Percentiles rank a stretch among this genome's conserved stretches.
Conservation (phyloP, 1,140 invertebrate species). For the Rhyzopertha dominica region DNA sequence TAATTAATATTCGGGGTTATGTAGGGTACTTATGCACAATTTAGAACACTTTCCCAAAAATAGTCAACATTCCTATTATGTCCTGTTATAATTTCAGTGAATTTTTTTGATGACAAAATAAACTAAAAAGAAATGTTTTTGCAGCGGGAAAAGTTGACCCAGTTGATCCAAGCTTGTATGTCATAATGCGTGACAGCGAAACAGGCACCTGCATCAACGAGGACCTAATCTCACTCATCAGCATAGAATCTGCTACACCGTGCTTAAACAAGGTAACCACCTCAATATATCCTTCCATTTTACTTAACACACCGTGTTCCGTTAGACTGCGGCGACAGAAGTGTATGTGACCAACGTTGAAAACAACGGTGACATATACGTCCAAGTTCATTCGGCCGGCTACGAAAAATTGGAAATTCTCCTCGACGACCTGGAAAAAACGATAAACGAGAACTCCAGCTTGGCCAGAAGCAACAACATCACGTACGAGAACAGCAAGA, state of each 20-base stretch:
- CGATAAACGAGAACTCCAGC: slow-evolving; percentile 24
- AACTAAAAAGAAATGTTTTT: not conserved
- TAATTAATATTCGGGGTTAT: no score
- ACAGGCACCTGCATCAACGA: slow-evolving; percentile 31
- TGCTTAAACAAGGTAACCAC: slow-evolving; percentile 34
- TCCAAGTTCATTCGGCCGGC: slow-evolving; percentile 46
- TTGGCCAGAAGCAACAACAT: slow-evolving; percentile 9
- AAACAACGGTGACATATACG: slow-evolving; percentile 45
- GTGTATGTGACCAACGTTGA: slow-evolving; percentile 47
- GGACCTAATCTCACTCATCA: slow-evolving; percentile 29
- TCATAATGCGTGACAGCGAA: slow-evolving; percentile 37
- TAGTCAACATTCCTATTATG: no score
- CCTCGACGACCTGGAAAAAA: slow-evolving; percentile 29
- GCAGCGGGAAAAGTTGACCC: slow-evolving; percentile 6
- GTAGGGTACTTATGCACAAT: no score
- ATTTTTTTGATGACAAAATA: slow-evolving; percentile 14
- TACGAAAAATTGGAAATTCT: slow-evolving; percentile 39
- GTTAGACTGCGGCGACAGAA: slow-evolving; percentile 38
- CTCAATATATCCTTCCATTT: not conserved
- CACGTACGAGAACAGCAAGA: slow-evolving; percentile 21
- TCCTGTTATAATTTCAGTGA: no score
- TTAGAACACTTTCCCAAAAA: no score
- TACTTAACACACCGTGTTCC: slow-evolving; percentile 5
- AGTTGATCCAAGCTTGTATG: slow-evolving; percentile 15
- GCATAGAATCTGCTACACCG: slow-evolving; percentile 29